Base-by-base conservation (phyloP, 1,140 invertebrate genomes). In the Drosophila ohnishii region DNA sequence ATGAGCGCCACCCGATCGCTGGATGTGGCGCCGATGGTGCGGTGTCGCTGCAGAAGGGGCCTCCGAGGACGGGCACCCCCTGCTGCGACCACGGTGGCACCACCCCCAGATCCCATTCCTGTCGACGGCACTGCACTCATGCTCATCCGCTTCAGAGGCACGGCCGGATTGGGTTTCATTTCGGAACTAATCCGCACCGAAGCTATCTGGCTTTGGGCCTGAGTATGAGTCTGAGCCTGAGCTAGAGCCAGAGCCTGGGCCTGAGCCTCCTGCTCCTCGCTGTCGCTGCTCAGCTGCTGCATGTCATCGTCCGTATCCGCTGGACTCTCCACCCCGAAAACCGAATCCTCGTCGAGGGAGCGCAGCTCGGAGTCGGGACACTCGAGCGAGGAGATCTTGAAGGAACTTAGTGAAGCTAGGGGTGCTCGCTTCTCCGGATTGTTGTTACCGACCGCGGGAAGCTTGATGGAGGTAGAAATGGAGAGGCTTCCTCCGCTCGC, bases 221-320 rank as follows among this genome's bases (percentile, higher is more conserved):
- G 35, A 10, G 59, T 25, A 42, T 50, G 19, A 1, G 64, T 16
- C 48, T 50, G 19, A 1, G 59, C 50, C 34, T 39, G 42, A n/a
- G 59, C 56, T 19, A 30, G 44, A 13, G 57, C 28, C 19, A 14
- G 16, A 5, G 62, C 64, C 22, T 55, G 51, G 13, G 34, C 34
- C 19, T 55, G 51, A 25, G 55, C 58, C 56, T 76, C 72, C 75
- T 79, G 85, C 40, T 93, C 94, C 61, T 96, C 95, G 79, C 95
- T 96, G 84, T 96, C 96, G 32, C 95, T 96, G 44, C 95, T 96
- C 86, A 96, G 95, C 67, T 95, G 95, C 71, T 96, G 95, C 60
- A 96, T 94, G 88, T 96, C 96, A 82, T 96, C 95, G 82, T 96
- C 95, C 2, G 96, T 96, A 56, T 95, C 94, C 28, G 92, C 92